Evolutionary conservation across 2,113 vertebrate genomes (phyloP), one percentile per base, ranked within the genome.

Genomic region (Plecotus auritus): DNA sequence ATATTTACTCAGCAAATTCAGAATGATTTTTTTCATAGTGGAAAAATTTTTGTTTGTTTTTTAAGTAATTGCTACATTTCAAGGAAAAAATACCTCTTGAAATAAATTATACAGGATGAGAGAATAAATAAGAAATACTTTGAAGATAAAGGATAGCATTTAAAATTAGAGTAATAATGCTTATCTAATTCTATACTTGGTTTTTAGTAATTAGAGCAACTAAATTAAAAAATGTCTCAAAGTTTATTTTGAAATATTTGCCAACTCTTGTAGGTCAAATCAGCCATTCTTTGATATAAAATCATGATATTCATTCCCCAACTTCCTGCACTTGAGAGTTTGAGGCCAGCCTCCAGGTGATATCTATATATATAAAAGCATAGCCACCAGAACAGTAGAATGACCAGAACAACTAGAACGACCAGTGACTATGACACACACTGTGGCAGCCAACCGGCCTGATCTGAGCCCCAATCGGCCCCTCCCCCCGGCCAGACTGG

Each of bases 1-100:
- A 74, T 91, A 94, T 90, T 91, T 95, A 84, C 73, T 81, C 77
- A 80, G n/a, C 17, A 66, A 84, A 81, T 90, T 76, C 49, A 95
- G 17, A 85, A 88, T 90, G 7, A 56, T 23, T 72, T 88, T 93
- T 89, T 82, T 54, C 23, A 56, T 61, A 6, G 17, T 70, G 13
- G 37, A 80, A 94, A 56, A 5, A 4, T 28, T 28, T 26, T 59
- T 59, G 9, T 66, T 61, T 61, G 28, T 64, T 72, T 92, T 56
- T 67, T 35, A 70, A 93, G 8, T 56, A 90, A 74, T 20, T 40
- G n/a, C 11, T 89, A 9, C 7, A 28, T 93, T 80, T 77, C 66
- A 76, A 54, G 40, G 5, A 23, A 45, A 73, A 66, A 76, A 35
- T 30, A 61, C 17, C 32, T 81, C 22, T 94, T 82, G 3, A 86